Evolutionary conservation across 1,140 invertebrate genomes (phyloP).

Genomic region (Solen grandis): DNA sequence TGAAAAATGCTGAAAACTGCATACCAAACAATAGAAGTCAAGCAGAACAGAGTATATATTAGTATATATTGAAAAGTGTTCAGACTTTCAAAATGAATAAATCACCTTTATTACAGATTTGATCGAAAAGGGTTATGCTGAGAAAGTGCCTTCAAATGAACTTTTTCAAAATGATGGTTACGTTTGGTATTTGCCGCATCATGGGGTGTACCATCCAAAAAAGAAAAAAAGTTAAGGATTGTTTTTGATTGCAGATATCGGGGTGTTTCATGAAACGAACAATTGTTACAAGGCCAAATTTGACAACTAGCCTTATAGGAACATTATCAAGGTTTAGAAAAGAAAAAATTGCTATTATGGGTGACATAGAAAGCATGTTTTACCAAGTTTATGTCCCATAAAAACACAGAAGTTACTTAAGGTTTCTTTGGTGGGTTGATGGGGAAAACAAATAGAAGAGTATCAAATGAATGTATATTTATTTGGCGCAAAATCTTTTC

Average conservation of each 20-base stretch:
- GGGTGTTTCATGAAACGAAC: background rate
- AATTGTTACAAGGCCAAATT: conserved; percentile 1
- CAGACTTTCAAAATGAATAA: no score
- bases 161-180: background rate
- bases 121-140: conserved; percentile 10
- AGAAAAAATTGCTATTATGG: background rate
- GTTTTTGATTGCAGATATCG: conserved; percentile 31
- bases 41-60: no score
- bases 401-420: conserved; percentile 28
- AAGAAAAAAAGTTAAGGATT: conserved; percentile 25
- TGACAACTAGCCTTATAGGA: background rate
- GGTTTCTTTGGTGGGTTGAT: conserved; percentile 49
- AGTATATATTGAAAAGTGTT: no score
- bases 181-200: conserved; percentile 46
- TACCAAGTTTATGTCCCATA: no score
- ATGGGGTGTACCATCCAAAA: conserved; percentile 49
- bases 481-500: conserved; percentile 60
- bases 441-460: conserved; percentile 7
- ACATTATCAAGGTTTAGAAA: conserved; percentile 10
- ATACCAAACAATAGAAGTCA: no score
- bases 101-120: no score
- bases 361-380: background rate
- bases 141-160: conserved; percentile 6
- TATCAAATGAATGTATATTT: conserved; percentile 60
- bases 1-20: no score